Conservation (phyloP, 1,140 invertebrate species). For the Orius laevigatus region DNA sequence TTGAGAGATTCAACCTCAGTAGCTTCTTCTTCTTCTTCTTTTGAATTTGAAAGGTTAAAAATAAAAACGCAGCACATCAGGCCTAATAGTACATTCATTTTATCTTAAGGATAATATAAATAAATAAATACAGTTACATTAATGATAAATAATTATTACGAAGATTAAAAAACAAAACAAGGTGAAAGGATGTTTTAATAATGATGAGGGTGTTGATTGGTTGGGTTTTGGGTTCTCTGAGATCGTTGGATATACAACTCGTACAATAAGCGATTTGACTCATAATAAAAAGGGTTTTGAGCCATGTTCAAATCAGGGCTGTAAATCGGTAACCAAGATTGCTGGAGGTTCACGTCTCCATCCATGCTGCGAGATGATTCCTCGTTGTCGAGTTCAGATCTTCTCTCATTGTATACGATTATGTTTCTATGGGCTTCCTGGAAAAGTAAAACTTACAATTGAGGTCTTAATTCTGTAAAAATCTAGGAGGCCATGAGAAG, state of each 20-base stretch:
- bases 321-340: constrained; percentile 27
- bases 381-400: not conserved
- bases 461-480: no score
- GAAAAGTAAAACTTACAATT: constrained; percentile 2
- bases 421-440: constrained; percentile 2
- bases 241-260: constrained; percentile 39
- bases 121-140: no score
- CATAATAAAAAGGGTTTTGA: constrained; percentile 45
- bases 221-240: constrained; percentile 26
- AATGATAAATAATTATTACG: no score
- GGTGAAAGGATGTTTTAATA: no score
- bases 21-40: no score
- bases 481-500: no score
- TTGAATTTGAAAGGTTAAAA: no score
- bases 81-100: no score
- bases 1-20: no score
- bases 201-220: not conserved
- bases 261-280: constrained; percentile 42
- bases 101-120: no score
- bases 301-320: constrained; percentile 34
- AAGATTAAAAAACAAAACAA: no score
- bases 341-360: not conserved
- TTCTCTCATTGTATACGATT: not conserved
- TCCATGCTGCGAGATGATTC: constrained; percentile 3
- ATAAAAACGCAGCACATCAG: no score